Conservation (phyloP, 2,113 vertebrate species). For the Dolichotis patagonum region DNA sequence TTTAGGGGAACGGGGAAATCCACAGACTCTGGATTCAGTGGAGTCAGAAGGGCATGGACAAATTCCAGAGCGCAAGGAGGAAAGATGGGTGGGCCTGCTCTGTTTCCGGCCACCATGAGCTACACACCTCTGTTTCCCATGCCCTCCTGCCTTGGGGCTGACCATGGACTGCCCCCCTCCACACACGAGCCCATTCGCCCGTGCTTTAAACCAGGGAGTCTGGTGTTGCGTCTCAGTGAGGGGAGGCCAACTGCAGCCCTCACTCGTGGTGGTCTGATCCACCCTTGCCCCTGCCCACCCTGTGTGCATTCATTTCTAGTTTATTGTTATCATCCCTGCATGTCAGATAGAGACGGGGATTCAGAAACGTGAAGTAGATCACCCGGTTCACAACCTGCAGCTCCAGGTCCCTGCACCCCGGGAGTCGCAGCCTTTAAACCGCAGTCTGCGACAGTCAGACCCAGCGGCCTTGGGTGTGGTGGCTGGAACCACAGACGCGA, state of each 20-base stretch:
- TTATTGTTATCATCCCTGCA: neutral
- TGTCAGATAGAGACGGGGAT: neutral
- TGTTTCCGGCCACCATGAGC: neutral
- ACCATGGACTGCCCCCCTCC: neutral
- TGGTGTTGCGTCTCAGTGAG: neutral
- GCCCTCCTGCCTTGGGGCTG: neutral
- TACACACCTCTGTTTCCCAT: neutral
- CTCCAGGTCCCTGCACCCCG: neutral
- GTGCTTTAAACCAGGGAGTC: too few relatives aligned
- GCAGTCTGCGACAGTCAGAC: neutral
- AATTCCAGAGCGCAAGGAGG: neutral
- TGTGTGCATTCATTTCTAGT: neutral
- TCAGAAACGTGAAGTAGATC: neutral
- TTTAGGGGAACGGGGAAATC: neutral
- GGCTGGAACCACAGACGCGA: neutral
- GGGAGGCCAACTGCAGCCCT: neutral
- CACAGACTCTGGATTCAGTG: neutral
- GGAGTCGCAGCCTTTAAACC: neutral
- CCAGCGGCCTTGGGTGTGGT: neutral
- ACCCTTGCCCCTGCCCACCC: neutral
- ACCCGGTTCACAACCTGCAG: neutral
- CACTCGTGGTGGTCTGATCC: neutral
- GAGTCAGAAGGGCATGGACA: neutral
- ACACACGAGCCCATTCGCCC: neutral
- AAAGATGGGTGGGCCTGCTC: neutral